phyloP scores from a whole-genome alignment of 2,797 vertebrate genomes.

The Chaetophractus vellerosus region DNA sequence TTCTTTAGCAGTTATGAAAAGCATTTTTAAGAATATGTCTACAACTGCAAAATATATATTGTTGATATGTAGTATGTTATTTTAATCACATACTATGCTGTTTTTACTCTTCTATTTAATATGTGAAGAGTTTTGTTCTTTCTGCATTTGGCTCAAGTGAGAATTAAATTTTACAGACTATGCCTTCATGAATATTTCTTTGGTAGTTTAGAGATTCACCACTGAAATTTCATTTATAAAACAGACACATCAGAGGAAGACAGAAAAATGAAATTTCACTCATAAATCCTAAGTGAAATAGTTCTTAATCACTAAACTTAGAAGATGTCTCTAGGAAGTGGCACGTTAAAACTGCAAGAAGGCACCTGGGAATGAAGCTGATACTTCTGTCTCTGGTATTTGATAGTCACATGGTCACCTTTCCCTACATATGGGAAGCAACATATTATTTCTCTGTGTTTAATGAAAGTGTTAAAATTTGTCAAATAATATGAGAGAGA shows the following conservation, averaged over 20 bases:
- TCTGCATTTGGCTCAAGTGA: not conserved
- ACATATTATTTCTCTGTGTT: not conserved
- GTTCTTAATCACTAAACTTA: not conserved
- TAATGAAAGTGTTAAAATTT: not conserved
- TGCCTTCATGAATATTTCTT: not conserved
- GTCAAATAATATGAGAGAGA: not conserved
- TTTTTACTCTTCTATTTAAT: not conserved
- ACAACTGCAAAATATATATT: not conserved
- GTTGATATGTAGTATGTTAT: not conserved
- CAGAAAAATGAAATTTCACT: not conserved
- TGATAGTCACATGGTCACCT: not conserved
- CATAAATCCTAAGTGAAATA: not conserved
- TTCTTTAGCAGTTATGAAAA: not conserved
- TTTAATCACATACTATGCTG: constrained; percentile 2
- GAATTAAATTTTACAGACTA: not conserved
- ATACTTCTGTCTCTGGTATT: not conserved
- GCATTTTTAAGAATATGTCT: not conserved
- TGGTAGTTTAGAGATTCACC: not conserved
- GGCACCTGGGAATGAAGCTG: not conserved
- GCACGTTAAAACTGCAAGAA: not conserved
- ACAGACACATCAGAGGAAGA: not conserved
- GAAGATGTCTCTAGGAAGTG: not conserved
- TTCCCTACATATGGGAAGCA: not conserved
- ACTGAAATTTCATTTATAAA: constrained; percentile 27
- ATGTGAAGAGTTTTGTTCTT: constrained; percentile 15